These are phyloP conservation scores for Numenius arquata DNA, from an alignment of 2,113 vertebrate genomes.

Conservation along the genomic window DNA sequence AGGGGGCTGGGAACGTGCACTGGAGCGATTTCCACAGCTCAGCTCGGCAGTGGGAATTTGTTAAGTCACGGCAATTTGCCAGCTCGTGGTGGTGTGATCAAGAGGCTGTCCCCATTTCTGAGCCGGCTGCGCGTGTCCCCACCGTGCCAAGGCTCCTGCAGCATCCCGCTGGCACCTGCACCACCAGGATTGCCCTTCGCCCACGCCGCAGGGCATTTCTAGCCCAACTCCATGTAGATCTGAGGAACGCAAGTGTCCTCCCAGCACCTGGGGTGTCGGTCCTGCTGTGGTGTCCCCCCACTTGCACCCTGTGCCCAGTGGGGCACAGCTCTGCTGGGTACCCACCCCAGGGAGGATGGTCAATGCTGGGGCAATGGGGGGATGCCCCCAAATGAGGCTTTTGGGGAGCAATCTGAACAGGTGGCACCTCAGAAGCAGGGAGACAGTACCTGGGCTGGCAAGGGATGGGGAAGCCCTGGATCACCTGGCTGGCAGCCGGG, in stretches of 20 bases:
- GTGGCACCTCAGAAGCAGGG: background rate
- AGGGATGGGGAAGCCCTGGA: background rate
- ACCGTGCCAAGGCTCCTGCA: background rate
- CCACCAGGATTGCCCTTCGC: rapidly evolving
- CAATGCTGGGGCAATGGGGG: rapidly evolving
- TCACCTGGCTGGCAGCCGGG: background rate
- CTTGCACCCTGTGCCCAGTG: rapidly evolving
- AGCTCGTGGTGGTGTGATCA: background rate
- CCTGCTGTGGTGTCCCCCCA: rapidly evolving
- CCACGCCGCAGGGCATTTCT: rapidly evolving
- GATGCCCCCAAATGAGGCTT: rapidly evolving
- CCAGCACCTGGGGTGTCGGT: rapidly evolving
- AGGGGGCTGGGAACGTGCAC: conserved; percentile 5
- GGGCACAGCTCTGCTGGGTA: background rate
- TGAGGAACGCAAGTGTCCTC: background rate
- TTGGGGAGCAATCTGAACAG: background rate
- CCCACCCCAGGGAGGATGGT: background rate
- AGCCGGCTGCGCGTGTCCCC: background rate
- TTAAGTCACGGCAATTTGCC: conserved; percentile 52
- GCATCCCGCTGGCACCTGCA: background rate
- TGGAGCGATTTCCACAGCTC: conserved; percentile 45
- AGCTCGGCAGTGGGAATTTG: conserved; percentile 3
- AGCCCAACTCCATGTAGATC: rapidly evolving
- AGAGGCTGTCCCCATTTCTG: conserved; percentile 31
- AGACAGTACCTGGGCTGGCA: background rate